phyloP scores from a whole-genome alignment of 2,888 invertebrate species.

The Ferrisia virgata region DNA sequence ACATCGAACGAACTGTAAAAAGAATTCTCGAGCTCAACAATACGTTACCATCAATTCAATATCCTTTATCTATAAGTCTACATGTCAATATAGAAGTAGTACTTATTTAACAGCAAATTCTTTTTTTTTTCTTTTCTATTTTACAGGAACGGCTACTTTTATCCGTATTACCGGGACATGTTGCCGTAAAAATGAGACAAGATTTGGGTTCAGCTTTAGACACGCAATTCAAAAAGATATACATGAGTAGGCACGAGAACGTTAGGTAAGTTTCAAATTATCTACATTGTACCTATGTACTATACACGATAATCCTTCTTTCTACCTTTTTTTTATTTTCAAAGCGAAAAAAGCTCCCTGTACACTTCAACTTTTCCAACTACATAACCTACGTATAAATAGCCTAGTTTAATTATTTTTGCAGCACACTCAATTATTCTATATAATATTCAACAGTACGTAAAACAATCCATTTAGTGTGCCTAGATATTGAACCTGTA shows the following conservation, averaged over 20 bases:
- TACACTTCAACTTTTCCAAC: neutral
- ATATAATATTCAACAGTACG: no score
- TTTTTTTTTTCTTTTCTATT: neutral
- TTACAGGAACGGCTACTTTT: constrained; percentile 83
- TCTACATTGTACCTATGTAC: neutral
- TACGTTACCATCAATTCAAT: no score
- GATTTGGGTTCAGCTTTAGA: constrained; percentile 83
- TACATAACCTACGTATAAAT: no score
- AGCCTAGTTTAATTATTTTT: no score
- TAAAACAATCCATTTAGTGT: no score
- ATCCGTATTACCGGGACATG: constrained; percentile 92
- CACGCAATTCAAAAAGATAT: constrained; percentile 95
- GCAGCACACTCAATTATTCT: no score
- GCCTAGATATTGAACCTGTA: no score
- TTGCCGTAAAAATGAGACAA: constrained; percentile 93
- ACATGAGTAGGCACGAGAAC: constrained; percentile 95
- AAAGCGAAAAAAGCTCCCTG: neutral
- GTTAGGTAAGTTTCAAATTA: constrained; percentile 67
- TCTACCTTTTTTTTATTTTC: neutral
- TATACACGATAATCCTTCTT: neutral
- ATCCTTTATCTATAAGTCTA: no score
- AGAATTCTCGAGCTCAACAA: neutral
- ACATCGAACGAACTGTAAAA: neutral
- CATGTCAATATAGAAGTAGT: no score
- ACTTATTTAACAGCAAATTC: no score